Conservation (phyloP, 2,797 vertebrate species). For the Chelon labrosus region DNA sequence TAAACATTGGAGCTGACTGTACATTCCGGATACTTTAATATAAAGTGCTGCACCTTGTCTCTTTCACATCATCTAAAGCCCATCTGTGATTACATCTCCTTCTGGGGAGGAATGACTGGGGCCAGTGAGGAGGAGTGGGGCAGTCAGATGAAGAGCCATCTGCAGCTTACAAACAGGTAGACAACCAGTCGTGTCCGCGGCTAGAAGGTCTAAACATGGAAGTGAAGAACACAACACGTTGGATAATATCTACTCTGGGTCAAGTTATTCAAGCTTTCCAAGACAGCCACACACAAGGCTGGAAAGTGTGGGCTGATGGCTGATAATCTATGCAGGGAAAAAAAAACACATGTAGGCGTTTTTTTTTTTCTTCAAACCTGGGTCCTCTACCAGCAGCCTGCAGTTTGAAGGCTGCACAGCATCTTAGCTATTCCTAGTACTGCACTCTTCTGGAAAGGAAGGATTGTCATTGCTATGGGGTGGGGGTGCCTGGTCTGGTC, state of each 20-base stretch:
- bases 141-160: conserved; percentile 19
- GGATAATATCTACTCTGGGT: conserved; percentile 14
- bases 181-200: neutral
- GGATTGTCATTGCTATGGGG: too few species aligned
- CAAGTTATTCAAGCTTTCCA: conserved; percentile 11
- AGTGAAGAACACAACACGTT: neutral
- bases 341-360: too few species aligned
- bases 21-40: too few species aligned
- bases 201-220: conserved; percentile 9
- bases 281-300: conserved; percentile 10
- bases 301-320: neutral
- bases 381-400: too few species aligned
- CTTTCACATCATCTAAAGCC: too few species aligned
- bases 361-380: too few species aligned
- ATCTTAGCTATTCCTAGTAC: too few species aligned
- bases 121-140: conserved; percentile 3
- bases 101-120: neutral
- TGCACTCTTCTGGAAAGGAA: too few species aligned
- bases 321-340: neutral
- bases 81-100: conserved; percentile 6
- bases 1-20: too few species aligned
- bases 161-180: neutral
- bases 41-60: too few species aligned
- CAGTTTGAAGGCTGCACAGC: too few species aligned
- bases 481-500: too few species aligned